phyloP scores from a whole-genome alignment of 2,797 vertebrate genomes.

The Danio aesculapii region DNA sequence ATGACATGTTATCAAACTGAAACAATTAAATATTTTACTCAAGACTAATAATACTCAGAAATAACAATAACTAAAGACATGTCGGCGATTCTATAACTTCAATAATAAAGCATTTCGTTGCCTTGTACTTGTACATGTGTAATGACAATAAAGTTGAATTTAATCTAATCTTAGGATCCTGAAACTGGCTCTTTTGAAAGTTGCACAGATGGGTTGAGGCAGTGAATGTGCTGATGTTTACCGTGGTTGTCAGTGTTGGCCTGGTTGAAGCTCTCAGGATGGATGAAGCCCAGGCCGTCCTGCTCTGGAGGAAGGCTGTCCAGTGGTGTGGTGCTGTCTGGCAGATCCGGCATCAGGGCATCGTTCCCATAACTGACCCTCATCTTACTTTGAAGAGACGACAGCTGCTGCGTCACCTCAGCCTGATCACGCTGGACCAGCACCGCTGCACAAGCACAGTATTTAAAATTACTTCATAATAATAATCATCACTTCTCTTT shows the following conservation, averaged over 20 bases:
- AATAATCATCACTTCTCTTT: too few species aligned
- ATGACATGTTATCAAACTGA: too few species aligned
- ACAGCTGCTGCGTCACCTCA: conserved; percentile 92
- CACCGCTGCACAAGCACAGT: conserved; percentile 76
- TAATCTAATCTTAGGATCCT: too few species aligned
- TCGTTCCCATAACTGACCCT: conserved; percentile 97
- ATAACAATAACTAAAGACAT: too few species aligned
- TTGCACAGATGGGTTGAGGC: background rate
- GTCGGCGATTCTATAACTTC: too few species aligned
- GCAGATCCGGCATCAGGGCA: conserved; percentile 93
- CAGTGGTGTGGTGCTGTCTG: conserved; percentile 91
- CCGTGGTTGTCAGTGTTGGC: conserved; percentile 98
- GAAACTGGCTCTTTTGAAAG: background rate
- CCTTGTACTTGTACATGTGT: too few species aligned
- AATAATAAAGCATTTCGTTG: too few species aligned
- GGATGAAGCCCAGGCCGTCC: conserved; percentile 91
- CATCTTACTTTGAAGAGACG: conserved; percentile 91
- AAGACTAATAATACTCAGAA: too few species aligned
- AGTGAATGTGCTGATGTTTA: conserved; percentile 66
- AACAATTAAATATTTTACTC: too few species aligned
- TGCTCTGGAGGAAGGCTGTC: conserved; percentile 86
- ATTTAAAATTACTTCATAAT: too few species aligned
- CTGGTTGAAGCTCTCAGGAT: conserved; percentile 94
- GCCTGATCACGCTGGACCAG: conserved; percentile 92
- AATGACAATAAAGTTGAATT: too few species aligned